Evolutionary conservation across 1,140 invertebrate species (phyloP), one percentile per base, ranked within the genome.

Genomic region (Brachionus rubens): DNA sequence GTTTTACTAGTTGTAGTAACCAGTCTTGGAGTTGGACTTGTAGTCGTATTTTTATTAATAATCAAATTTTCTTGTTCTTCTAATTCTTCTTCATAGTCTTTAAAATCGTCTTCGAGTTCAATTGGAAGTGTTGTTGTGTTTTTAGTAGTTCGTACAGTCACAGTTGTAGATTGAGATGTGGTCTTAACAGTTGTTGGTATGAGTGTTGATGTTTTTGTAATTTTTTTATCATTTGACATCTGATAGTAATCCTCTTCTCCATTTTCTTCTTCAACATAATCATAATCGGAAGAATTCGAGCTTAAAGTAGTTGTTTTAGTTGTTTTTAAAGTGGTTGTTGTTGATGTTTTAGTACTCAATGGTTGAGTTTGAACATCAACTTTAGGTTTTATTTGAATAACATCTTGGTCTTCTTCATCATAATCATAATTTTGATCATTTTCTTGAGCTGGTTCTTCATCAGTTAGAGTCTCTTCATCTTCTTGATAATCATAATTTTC

Each of bases 191-290:
- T 46, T 1, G 33, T 14, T 24, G 54, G 12, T 14, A 28, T 30
- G 7, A 1, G 19, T 43, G 59, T 28, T 19, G 36, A 16, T 19
- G 33, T 65, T 1, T n/a, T 24, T 26, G n/a, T 7, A 14, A 7
- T 6, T 46, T 43, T 65, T 5, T 36, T 43, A 50, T 16, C 10
- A 56, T 72, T 72, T n/a, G 68, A 36, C 28, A 72, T 10, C 24
- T 72, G 24, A 16, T 72, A 72, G 30, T 72, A 72, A 30, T 72
- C 68, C 7, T 72, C 46, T 1, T 72, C 26, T n/a, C 46, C 68
- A 26, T 26, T 50, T 47, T 52, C 68, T n/a, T 65, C 40, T 12
- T 72, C 52, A 9, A 46, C 19, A 24, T 41, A 41, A 12, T 65
- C 59, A 19, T 65, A 65, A 41, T 65, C 59, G 1, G 19, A 36